These are phyloP conservation scores for Stomatorhinus ivindoensis DNA, from an alignment of 2,113 vertebrate genomes.

Conservation along the genomic window DNA sequence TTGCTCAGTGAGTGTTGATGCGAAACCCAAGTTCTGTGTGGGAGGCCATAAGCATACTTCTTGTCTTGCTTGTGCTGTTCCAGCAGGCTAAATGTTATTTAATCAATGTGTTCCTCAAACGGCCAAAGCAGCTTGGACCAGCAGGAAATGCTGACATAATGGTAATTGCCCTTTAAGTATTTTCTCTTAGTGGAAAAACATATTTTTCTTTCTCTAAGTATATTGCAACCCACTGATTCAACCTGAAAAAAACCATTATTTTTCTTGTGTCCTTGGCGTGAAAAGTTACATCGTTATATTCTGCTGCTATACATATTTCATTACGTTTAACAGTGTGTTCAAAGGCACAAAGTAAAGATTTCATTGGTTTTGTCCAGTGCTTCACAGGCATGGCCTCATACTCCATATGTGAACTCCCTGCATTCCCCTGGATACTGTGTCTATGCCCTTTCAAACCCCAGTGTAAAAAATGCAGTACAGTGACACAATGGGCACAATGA, in stretches of 20 bases:
- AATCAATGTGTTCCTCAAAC: background rate
- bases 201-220: background rate
- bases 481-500: background rate
- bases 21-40: background rate
- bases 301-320: background rate
- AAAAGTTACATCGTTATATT: background rate
- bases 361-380: background rate
- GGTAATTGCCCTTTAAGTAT: background rate
- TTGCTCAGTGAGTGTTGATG: background rate
- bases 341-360: background rate
- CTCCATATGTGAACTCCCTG: background rate
- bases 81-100: background rate
- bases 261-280: background rate
- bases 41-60: background rate
- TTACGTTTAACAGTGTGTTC: background rate
- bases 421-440: background rate
- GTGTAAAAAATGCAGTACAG: background rate
- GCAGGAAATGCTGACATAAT: background rate
- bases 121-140: background rate
- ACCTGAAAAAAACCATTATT: background rate
- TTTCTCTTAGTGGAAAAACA: background rate
- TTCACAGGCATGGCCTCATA: background rate
- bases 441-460: background rate
- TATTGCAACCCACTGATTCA: background rate
- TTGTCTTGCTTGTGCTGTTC: background rate